phyloP scores from a whole-genome alignment of 2,888 invertebrate species.

The Ecdyonurus torrentis region DNA sequence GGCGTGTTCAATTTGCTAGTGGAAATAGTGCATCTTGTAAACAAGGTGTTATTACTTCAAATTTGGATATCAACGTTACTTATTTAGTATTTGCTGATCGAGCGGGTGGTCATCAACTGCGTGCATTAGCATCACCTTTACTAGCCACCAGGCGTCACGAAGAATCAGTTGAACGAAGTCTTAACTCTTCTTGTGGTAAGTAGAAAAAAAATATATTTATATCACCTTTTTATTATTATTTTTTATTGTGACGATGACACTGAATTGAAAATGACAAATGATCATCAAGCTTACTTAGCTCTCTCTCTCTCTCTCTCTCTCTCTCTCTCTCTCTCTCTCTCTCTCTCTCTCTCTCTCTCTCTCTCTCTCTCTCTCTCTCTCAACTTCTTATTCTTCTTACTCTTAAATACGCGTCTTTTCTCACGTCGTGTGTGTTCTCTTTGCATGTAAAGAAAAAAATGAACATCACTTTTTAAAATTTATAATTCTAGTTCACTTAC shows the following conservation, averaged over 20 bases:
- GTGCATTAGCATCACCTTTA: background rate
- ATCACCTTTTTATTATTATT: background rate
- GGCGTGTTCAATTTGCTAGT: background rate
- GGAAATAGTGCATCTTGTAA: background rate
- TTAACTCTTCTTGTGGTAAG: background rate
- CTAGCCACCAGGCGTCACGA: background rate
- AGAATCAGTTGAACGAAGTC: background rate
- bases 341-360: too few species aligned
- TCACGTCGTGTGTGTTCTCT: too few species aligned
- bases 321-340: too few species aligned
- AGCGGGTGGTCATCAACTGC: background rate
- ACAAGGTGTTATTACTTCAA: background rate
- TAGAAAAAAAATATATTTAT: background rate
- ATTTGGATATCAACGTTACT: background rate
- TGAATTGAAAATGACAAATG: background rate
- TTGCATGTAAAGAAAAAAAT: too few species aligned
- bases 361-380: too few species aligned
- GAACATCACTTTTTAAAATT: too few species aligned
- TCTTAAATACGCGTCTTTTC: too few species aligned
- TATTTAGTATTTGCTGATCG: slow-evolving; percentile 1
- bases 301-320: too few species aligned
- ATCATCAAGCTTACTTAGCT: background rate
- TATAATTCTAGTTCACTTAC: too few species aligned
- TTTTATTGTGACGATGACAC: background rate
- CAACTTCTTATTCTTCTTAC: too few species aligned